phyloP scores from a whole-genome alignment of 2,888 invertebrate species.

The Tupiocoris notatus region DNA sequence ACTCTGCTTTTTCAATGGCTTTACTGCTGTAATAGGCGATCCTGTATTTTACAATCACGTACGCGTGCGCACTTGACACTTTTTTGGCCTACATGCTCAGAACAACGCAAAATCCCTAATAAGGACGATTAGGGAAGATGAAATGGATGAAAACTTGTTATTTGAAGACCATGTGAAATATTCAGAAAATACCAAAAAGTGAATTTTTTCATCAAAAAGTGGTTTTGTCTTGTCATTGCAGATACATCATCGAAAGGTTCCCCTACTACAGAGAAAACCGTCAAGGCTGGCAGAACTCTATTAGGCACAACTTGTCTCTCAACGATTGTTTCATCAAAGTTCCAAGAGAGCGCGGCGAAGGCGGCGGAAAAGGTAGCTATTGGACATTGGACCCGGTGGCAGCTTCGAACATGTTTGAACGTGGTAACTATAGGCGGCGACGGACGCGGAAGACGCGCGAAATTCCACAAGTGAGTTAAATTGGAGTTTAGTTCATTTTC shows the following conservation, averaged over 20 bases:
- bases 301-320: slow-evolving; percentile 86
- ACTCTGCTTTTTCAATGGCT: too few relatives aligned
- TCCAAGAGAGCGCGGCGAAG: slow-evolving; percentile 77
- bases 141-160: too few relatives aligned
- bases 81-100: too few relatives aligned
- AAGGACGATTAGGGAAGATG: too few relatives aligned
- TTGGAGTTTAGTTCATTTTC: too few relatives aligned
- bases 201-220: background rate
- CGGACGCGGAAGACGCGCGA: slow-evolving; percentile 62
- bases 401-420: slow-evolving; percentile 81
- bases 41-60: too few relatives aligned
- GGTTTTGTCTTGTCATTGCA: slow-evolving; percentile 66
- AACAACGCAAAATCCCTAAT: too few relatives aligned
- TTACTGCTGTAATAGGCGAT: too few relatives aligned
- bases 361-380: slow-evolving; percentile 71
- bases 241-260: slow-evolving; percentile 96
- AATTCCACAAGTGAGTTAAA: slow-evolving; percentile 46
- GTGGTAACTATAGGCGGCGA: slow-evolving; percentile 78
- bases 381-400: slow-evolving; percentile 85
- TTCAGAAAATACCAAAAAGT: too few relatives aligned
- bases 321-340: slow-evolving; percentile 99
- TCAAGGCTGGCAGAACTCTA: slow-evolving; percentile 99
- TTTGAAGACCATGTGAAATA: too few relatives aligned
- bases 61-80: too few relatives aligned
- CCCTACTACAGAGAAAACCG: slow-evolving; percentile 97